Base-by-base conservation (phyloP, 1,140 invertebrate species). In the Papilio xuthus region DNA sequence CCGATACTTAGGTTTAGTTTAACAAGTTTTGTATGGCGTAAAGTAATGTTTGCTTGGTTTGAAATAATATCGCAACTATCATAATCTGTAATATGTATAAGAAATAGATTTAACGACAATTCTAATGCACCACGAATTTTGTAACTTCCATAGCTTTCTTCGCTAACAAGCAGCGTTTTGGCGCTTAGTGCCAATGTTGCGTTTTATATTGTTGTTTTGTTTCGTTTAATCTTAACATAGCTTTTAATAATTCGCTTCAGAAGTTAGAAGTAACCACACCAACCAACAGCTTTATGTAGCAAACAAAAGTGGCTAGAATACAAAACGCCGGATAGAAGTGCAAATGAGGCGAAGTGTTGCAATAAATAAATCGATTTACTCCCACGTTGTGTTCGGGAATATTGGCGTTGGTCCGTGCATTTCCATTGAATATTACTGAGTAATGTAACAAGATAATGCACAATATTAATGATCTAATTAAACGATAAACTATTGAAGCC, bases 351-450 rank as follows among this genome's bases (percentile, higher is more conserved):
- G 74, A 37, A 60, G 74, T 60, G 74, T 76, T 76, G 74, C 74
- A 76, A 76, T 76, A 76, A 76, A 76, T 76, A 76, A 76, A 76
- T 76, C 74, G 74, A 76, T 76, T 76, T 60, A 60, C 74, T 60
- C 74, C 74, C 74, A 76, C 74, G 53, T 23, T 41, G 23, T 12
- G 53, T 76, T 63, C 50, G n/a, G 74, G 53, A 75, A 32, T 63
- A 60, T 76, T 76, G 53, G 50, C 53, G 50, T 37, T 28, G 50
- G 12, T 23, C 42, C 28, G 18, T 73, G 71, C n/a, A 75, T 76
- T 75, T 60, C 53, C 74, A 63, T 63, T 60, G 53, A 63, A 63
- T 76, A 13, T 76, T 41, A 41, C 50, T 60, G 37, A 73, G 71
- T 28, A 73, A 73, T 73, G 71, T 42, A 50, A 47, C 41, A 13